Conservation (phyloP, 35 echinoderm and acorn worm genomes). For the Eucidaris tribuloides region DNA sequence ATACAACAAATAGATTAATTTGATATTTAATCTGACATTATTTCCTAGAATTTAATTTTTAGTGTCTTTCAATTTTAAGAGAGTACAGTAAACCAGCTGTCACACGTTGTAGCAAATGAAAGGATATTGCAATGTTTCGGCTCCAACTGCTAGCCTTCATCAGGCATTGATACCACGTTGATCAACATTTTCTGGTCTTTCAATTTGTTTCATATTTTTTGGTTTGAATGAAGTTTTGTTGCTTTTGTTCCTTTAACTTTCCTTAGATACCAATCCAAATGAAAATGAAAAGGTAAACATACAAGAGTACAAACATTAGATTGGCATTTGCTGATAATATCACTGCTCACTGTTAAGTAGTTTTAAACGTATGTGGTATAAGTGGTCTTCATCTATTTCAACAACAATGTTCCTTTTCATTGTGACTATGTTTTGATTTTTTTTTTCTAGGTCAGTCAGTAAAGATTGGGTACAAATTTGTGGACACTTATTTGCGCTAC, state of each 20-base stretch:
- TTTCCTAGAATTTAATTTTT: no score
- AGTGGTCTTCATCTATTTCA: neutral
- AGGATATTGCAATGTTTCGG: no score
- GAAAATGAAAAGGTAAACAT: neutral
- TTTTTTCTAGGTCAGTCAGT: slow-evolving; percentile 8
- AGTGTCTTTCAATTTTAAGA: no score
- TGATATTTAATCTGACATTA: no score
- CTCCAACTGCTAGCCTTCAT: no score
- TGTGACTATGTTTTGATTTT: neutral
- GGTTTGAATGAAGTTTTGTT: neutral
- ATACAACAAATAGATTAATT: no score
- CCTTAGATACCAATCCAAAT: neutral
- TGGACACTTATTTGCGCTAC: neutral
- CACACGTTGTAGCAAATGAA: no score
- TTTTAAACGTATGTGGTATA: no score
- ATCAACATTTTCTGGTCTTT: neutral
- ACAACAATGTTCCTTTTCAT: neutral
- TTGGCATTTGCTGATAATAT: neutral
- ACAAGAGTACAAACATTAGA: neutral
- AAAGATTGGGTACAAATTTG: slow-evolving; percentile 21
- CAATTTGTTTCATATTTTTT: neutral
- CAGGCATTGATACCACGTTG: no score
- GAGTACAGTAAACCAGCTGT: no score
- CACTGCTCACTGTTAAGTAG: neutral
- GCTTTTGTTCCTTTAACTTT: neutral